Evolutionary conservation across 1,140 invertebrate genomes (phyloP), one percentile per base, ranked within the genome.

Genomic region (Akabosia matsudoensis): DNA sequence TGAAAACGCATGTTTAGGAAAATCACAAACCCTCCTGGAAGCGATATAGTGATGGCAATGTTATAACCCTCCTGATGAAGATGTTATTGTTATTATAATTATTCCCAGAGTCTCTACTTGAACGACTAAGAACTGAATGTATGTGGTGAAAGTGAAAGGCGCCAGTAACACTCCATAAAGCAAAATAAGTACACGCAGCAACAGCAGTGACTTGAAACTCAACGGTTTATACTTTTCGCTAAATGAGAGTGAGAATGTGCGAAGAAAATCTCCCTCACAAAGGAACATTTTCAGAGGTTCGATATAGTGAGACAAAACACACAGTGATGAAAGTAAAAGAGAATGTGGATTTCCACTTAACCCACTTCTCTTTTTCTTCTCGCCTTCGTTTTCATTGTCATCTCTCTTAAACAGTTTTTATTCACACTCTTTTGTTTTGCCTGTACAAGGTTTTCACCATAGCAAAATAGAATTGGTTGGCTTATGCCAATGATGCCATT

Each of bases 291-390:
- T 30, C 54, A 22, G 24, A 30, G 61, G 61, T 67, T 67, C 61
- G 31, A 10, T 30, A 24, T 67, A 30, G 61, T 16, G 54, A 67
- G 61, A 67, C 28, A 67, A 10, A 67, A 67, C 61, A 31, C 13
- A 31, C 10, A 67, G 54, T n/a, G 26, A 67, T 24, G n/a, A 67
- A 31, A 28, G 28, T 7, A 67, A 22, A 67, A 67, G 28, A 67
- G 31, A 67, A 67, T 67, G 61, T 67, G 61, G 61, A 67, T 67
- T 67, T 67, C 61, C 61, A 67, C 61, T 67, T 67, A 67, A 31
- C 61, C 61, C 61, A 67, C 61, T 67, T 67, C 31, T 67, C 61
- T 61, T 61, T 24, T 61, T 67, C 30, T 13, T 30, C 30, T 67
- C 28, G 28, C 31, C 24, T 31, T 67, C 28, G 4, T 30, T 22